Percentiles rank a stretch among this genome's conserved stretches.
Evolutionary conservation across 1,140 invertebrate genomes (phyloP).

Genomic region (Neotoxoptera formosana): DNA sequence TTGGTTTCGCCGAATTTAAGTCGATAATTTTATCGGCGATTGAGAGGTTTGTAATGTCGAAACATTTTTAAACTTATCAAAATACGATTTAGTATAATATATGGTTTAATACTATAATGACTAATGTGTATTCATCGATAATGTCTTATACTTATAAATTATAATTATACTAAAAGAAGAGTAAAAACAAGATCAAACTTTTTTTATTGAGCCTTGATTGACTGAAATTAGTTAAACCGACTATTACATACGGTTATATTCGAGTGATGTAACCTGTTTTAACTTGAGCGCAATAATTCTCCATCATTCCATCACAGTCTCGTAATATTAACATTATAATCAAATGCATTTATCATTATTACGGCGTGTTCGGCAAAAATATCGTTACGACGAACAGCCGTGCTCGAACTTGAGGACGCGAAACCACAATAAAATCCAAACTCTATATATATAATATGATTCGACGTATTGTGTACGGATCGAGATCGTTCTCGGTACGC

Average conservation of each 20-base stretch:
- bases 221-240: not conserved
- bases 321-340: not conserved
- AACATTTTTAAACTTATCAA: no score
- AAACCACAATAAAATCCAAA: conserved; percentile 6
- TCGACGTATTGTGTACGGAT: not conserved
- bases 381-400: not conserved
- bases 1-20: no score
- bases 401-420: not conserved
- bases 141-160: no score
- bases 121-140: no score
- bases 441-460: not conserved
- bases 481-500: conserved; percentile 27
- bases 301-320: not conserved
- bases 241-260: not conserved
- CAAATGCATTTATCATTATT: not conserved
- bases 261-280: not conserved
- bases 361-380: not conserved
- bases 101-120: no score
- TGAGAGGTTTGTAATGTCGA: no score
- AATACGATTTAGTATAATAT: no score
- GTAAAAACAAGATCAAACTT: no score
- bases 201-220: no score
- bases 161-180: no score
- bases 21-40: no score
- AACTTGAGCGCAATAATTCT: not conserved